Evolutionary conservation across 2,888 invertebrate species (phyloP).

Genomic region (Stenurella melanura): DNA sequence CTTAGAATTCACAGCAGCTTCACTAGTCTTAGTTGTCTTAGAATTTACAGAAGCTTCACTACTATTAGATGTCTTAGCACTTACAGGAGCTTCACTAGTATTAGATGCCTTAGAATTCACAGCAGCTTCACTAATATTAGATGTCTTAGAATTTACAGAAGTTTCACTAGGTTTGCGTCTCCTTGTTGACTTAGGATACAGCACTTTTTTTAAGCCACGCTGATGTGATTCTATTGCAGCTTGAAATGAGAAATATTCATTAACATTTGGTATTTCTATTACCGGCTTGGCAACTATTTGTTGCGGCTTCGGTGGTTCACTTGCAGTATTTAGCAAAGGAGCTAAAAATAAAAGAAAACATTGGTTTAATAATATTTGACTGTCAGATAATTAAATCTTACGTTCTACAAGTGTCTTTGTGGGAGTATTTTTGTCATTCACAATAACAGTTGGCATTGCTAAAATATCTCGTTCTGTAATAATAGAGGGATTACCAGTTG

Average conservation of each 20-base stretch:
- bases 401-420: slow-evolving; percentile 1
- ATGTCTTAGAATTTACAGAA: not conserved
- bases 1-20: no score
- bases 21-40: no score
- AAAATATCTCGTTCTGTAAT: slow-evolving; percentile 67
- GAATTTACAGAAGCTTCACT: no score
- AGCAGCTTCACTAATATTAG: no score
- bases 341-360: slow-evolving; percentile 24
- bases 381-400: not conserved
- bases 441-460: slow-evolving; percentile 69
- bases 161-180: not conserved
- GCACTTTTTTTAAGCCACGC: slow-evolving; percentile 45
- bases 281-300: slow-evolving; percentile 41
- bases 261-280: slow-evolving; percentile 37
- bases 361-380: no score
- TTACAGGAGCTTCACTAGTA: no score
- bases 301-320: not conserved
- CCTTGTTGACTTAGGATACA: slow-evolving; percentile 42
- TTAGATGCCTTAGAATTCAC: no score
- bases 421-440: slow-evolving; percentile 51
- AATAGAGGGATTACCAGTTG: slow-evolving; percentile 32
- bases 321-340: slow-evolving; percentile 13
- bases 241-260: slow-evolving; percentile 35
- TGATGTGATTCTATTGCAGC: slow-evolving; percentile 5
- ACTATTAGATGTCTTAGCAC: no score